Conservation (phyloP, 2,888 invertebrate species). For the Lasioglossum oenotherae region DNA sequence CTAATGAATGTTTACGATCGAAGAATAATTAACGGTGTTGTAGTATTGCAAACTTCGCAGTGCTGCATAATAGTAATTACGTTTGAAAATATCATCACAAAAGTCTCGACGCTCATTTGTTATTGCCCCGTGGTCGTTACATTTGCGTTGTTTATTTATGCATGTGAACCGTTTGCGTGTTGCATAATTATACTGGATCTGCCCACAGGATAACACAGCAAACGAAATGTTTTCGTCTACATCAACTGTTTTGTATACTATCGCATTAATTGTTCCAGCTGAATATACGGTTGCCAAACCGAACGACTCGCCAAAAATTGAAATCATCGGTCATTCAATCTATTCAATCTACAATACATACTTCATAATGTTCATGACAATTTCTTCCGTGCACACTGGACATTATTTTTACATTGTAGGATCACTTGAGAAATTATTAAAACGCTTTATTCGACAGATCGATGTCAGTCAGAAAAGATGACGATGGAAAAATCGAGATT, state of each 20-base stretch:
- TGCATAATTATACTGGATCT: conserved; percentile 6
- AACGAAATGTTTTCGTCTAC: conserved; percentile 5
- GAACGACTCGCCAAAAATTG: background rate
- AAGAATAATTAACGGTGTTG: background rate
- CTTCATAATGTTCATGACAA: background rate
- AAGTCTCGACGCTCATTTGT: background rate
- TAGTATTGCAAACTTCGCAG: background rate
- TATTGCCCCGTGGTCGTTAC: background rate
- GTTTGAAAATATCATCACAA: conserved; percentile 10
- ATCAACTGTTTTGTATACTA: background rate
- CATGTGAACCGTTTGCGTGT: conserved; percentile 10
- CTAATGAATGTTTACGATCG: background rate
- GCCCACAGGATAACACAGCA: background rate
- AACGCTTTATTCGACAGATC: background rate
- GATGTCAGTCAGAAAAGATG: background rate
- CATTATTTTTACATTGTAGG: background rate
- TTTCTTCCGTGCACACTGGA: background rate
- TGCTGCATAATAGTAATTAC: background rate
- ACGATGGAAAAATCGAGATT: background rate
- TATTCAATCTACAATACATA: background rate
- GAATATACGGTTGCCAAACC: background rate
- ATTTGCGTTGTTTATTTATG: conserved; percentile 13
- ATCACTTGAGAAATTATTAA: background rate
- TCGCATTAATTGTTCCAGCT: background rate
- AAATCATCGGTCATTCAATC: background rate